phyloP scores from a whole-genome alignment of 2,797 vertebrate species.

The Alca torda region DNA sequence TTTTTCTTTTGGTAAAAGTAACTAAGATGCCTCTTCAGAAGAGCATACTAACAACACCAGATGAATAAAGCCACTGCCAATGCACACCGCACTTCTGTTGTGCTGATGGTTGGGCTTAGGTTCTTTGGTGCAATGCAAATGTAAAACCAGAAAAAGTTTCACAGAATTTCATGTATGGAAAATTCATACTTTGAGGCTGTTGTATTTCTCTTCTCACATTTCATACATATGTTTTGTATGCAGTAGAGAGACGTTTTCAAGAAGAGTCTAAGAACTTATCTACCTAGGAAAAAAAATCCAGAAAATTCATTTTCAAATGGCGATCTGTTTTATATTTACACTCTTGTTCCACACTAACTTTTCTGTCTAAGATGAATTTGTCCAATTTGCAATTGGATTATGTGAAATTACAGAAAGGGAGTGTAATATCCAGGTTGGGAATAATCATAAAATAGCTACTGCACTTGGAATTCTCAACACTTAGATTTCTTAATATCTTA shows the following conservation, averaged over 20 bases:
- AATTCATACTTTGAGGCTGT: neutral
- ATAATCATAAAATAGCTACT: neutral
- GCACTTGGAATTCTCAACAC: neutral
- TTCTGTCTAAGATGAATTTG: neutral
- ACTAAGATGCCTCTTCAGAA: neutral
- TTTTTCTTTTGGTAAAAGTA: neutral
- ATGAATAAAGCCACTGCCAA: neutral
- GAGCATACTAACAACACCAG: neutral
- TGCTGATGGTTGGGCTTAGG: neutral
- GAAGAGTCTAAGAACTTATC: neutral
- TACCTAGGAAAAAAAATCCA: neutral
- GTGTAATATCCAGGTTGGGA: neutral
- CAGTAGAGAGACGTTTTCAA: neutral
- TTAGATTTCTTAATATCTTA: neutral
- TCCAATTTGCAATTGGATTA: neutral
- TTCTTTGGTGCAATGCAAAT: neutral
- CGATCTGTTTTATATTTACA: neutral
- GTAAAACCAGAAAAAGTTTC: neutral
- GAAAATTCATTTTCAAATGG: neutral
- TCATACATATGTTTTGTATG: neutral
- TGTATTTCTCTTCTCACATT: neutral
- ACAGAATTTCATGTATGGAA: neutral
- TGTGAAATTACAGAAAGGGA: neutral
- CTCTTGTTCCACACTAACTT: neutral
- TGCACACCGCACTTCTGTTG: neutral